phyloP scores from a whole-genome alignment of 2,888 invertebrate species.

The Scaptomyza cyrtandrae region DNA sequence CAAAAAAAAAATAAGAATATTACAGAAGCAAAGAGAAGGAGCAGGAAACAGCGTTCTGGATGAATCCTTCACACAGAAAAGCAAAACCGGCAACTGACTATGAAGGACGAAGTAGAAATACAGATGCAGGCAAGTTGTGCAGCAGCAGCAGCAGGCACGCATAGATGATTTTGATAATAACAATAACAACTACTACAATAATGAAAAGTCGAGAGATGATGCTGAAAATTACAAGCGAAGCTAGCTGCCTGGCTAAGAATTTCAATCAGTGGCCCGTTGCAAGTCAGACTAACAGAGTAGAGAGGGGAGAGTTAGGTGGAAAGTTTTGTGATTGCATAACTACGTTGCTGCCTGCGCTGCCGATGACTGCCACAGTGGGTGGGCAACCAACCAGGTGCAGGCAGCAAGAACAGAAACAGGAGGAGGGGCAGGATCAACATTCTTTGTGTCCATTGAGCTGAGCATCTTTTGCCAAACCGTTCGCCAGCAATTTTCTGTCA shows the following conservation, averaged over 20 bases:
- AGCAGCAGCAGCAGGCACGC: constrained; percentile 33
- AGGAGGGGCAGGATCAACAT: constrained; percentile 32
- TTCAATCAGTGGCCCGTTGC: constrained; percentile 65
- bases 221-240: constrained; percentile 61
- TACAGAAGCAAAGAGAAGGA: constrained; percentile 20
- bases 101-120: constrained; percentile 23
- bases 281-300: constrained; percentile 32
- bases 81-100: constrained; percentile 54
- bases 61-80: constrained; percentile 38
- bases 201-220: constrained; percentile 59
- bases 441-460: constrained; percentile 52
- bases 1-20: constrained; percentile 33
- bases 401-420: constrained; percentile 17
- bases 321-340: constrained; percentile 76
- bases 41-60: constrained; percentile 28
- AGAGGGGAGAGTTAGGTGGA: constrained; percentile 12
- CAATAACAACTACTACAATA: constrained; percentile 35
- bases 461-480: constrained; percentile 45
- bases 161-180: constrained; percentile 67
- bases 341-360: constrained; percentile 41
- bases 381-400: constrained; percentile 23
- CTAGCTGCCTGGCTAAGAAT: constrained; percentile 53
- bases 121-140: constrained; percentile 18
- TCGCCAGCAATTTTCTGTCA: constrained; percentile 63
- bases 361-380: constrained; percentile 49